Conservation (phyloP, 2,888 invertebrate genomes). For the Nematopogon swammerdamellus region DNA sequence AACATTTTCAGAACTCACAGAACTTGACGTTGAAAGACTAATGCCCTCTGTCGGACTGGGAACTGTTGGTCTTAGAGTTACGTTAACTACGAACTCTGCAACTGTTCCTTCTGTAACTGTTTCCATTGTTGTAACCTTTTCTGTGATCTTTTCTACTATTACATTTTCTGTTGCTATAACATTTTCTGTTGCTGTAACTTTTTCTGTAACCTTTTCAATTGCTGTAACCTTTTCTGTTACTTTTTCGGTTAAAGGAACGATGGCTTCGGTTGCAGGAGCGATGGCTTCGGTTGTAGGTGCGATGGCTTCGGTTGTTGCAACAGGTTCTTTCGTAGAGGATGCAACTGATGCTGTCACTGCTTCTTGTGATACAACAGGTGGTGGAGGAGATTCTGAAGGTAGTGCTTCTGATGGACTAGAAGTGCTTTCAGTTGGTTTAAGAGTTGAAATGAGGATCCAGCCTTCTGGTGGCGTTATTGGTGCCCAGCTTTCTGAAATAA, state of each 20-base stretch:
- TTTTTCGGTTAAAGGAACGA: constrained; percentile 8
- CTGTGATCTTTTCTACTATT: background rate
- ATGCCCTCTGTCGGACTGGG: constrained; percentile 25
- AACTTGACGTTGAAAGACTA: constrained; percentile 17
- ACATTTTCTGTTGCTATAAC: constrained; percentile 9
- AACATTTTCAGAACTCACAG: constrained; percentile 18
- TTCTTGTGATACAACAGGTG: too few relatives aligned
- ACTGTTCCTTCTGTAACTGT: constrained; percentile 14
- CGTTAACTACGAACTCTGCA: constrained; percentile 35
- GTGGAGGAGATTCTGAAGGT: constrained; percentile 2
- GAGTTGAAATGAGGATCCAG: constrained; percentile 57
- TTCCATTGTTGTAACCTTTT: constrained; percentile 5
- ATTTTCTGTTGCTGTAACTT: constrained; percentile 9
- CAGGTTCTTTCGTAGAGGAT: background rate
- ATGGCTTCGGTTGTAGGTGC: constrained; percentile 11
- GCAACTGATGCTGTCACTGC: too few relatives aligned
- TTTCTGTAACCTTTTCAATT: constrained; percentile 1
- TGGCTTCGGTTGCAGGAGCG: constrained; percentile 6
- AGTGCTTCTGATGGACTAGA: background rate
- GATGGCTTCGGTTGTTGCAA: constrained; percentile 1
- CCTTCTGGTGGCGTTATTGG: constrained; percentile 64
- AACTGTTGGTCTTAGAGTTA: constrained; percentile 29
- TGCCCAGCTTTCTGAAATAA: constrained; percentile 54
- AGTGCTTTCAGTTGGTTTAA: constrained; percentile 27
- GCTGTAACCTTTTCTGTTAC: constrained; percentile 8